Evolutionary conservation across 1,140 invertebrate genomes (phyloP), one percentile per base, ranked within the genome.

Genomic region (Drosophila mayri): DNA sequence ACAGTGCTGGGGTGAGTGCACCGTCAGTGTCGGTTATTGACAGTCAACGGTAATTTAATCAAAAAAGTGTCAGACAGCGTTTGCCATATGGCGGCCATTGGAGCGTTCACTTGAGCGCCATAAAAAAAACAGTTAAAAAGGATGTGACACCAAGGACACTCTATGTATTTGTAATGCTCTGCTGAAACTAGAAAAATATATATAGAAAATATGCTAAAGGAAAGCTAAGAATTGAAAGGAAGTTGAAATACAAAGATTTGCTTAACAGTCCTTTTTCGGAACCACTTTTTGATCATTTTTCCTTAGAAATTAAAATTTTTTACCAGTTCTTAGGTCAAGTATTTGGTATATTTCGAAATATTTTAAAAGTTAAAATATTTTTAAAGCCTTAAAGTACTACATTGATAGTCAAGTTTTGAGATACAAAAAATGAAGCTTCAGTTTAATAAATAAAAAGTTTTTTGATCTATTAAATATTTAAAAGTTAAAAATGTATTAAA

Each of bases 41-140:
- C 73, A 81, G 76, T 22, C 60, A 43, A 74, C 64, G 77, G 68
- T 74, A 68, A 80, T 79, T 73, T 80, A 72, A 79, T 79, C 76
- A 73, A 79, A 79, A 79, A 79, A 79, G 61, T 79, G 76, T 79
- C 66, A 67, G 55, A 60, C 65, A 61, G 40, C 54, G 49, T 49
- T 37, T 46, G 74, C 73, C 80, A 85, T 79, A 83, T 79, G 80
- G 76, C 49, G 65, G 60, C 46, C 50, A 63, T 58, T 47, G 68
- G 47, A 67, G 61, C 70, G 61, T 72, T 60, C 49, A 52, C 54
- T 62, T 60, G 54, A 41, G 37, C 43, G 50, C 37, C 54, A 50
- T 68, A 37, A 73, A 46, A 70, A 68, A 47, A 37, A 25, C 20
- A 10, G 16, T 35, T 58, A 58, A 59, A 30, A 41, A 28, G 50